Conservation (phyloP, 1,140 invertebrate species). For the Euura saliciscinereae region DNA sequence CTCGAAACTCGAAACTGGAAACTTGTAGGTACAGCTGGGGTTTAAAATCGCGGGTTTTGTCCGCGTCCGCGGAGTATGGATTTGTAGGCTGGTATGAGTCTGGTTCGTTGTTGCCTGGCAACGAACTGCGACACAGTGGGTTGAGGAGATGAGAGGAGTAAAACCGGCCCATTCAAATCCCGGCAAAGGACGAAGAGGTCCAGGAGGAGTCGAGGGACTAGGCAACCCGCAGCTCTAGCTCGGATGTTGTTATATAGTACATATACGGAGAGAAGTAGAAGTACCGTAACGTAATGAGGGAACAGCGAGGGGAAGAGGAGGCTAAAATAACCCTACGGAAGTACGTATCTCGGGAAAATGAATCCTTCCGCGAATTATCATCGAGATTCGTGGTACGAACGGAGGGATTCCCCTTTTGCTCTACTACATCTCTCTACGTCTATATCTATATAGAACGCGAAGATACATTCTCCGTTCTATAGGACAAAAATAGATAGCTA, state of each 20-base stretch:
- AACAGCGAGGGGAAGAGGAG: background rate
- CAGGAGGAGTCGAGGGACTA: background rate
- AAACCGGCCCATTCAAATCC: background rate
- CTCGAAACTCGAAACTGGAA: no score
- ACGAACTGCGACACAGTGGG: background rate
- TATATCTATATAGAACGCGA: no score
- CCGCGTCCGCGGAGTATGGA: background rate
- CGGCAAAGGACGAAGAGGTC: background rate
- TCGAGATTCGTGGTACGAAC: background rate
- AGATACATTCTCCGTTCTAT: no score
- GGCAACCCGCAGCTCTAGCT: no score
- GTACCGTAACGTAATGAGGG: background rate
- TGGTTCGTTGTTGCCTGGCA: slow-evolving; percentile 6
- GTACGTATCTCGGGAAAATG: no score
- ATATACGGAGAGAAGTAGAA: no score
- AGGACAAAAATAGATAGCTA: no score
- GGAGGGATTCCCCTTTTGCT: background rate
- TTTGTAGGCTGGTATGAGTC: background rate
- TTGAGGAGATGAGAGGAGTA: background rate
- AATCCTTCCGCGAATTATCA: no score
- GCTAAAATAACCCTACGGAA: no score
- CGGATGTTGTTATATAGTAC: no score
- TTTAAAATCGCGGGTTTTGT: background rate
- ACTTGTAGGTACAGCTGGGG: no score
- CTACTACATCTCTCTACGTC: background rate